Conservation (phyloP, 2,113 vertebrate genomes). For the Anser cygnoides region DNA sequence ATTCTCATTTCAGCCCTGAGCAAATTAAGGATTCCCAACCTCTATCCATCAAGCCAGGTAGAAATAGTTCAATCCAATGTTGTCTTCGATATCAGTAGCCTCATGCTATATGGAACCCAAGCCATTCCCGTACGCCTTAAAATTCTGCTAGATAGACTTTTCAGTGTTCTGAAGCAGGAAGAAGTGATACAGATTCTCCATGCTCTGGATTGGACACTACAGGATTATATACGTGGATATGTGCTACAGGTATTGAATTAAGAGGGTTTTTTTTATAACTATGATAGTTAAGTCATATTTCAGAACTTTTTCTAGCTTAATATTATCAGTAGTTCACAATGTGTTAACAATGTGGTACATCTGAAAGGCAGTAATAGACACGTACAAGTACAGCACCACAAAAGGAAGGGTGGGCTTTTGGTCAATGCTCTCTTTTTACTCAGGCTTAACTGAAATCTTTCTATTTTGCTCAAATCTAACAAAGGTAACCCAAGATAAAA, state of each 20-base stretch:
- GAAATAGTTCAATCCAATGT: conserved; percentile 98
- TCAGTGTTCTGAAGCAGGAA: conserved; percentile 95
- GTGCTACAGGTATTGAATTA: conserved; percentile 87
- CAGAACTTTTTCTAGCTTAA: neutral
- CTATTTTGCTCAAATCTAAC: neutral
- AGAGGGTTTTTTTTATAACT: neutral
- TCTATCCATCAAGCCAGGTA: conserved; percentile 93
- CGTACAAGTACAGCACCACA: neutral
- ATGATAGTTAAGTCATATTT: neutral
- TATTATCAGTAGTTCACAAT: neutral
- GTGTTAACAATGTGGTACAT: neutral
- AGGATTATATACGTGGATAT: conserved; percentile 98
- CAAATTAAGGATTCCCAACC: conserved; percentile 90
- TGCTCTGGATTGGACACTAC: conserved; percentile 95
- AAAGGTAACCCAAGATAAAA: neutral
- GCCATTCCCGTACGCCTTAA: conserved; percentile 96
- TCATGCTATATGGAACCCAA: conserved; percentile 97
- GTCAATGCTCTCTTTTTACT: neutral
- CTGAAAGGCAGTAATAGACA: neutral
- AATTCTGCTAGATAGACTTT: conserved; percentile 96
- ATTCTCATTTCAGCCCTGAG: conserved; percentile 86
- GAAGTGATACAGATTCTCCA: conserved; percentile 96
- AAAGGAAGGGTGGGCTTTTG: neutral
- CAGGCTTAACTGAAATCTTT: neutral
- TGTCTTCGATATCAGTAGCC: conserved; percentile 97